Evolutionary conservation across 2,888 invertebrate species (phyloP), one percentile per base, ranked within the genome.

Genomic region (Nyleta sp.): DNA sequence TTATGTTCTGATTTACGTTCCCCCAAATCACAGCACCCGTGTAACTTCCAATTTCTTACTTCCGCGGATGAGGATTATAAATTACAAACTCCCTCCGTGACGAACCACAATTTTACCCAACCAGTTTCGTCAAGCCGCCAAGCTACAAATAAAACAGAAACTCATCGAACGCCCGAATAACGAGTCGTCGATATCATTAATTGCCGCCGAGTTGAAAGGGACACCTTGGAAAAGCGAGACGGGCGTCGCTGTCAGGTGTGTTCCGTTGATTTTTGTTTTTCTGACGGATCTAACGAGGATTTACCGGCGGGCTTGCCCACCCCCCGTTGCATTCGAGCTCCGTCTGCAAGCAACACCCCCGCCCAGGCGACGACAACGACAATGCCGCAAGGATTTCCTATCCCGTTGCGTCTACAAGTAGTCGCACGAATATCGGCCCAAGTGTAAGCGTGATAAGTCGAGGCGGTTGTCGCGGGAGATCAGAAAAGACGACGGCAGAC

Each of bases 261-360:
- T 67, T 67, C 65, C 50, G 55, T 62, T 68, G 42, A 65, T 74
- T 80, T 78, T 80, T 67, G 74, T 78, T 81, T 76, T 76, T 65
- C 72, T 73, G 76, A 50, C 62, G 73, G 70, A 81, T 79, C 68
- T 77, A 81, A 77, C 70, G 78, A 78, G 78, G 79, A 72, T 78
- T 80, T 78, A 72, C 68, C 57, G 57, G 64, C 42, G 48, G 13
- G 28, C 22, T 28, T 13, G 17, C 28, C 42, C 55, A 53, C 10
- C 55, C 55, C 48, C 22, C 24, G 20, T 24, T 57, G 57, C 44
- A 48, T 46, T 70, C 38, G 74, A 70, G 52, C 74, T 52, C 33
- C 68, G 55, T 65, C 64, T 71, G 22, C 38, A 31, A 62, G 52
- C 59, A 53, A 68, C 77, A 53, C 10, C n/a, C 35, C 35, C 33